These are phyloP conservation scores for Scartelaos histophorus DNA, from an alignment of 2,113 vertebrate species.

Conservation along the genomic window DNA sequence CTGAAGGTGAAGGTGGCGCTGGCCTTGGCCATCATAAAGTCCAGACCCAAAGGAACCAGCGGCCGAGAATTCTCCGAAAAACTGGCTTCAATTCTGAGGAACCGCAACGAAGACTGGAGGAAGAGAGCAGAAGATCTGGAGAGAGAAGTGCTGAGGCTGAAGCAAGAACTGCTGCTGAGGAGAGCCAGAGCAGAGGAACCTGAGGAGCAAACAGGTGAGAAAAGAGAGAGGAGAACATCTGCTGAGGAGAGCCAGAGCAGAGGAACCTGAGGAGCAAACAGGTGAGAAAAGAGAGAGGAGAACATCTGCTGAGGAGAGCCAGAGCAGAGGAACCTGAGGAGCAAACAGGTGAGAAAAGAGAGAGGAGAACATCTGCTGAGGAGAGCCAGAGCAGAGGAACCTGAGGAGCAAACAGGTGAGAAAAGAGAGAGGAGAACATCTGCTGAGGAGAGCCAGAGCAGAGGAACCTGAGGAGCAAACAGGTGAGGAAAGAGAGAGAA, in stretches of 20 bases:
- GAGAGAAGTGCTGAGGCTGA: slow-evolving; percentile 83
- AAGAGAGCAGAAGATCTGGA: slow-evolving; percentile 74
- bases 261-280: background rate
- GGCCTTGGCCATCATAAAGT: slow-evolving; percentile 84
- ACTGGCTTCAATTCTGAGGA: slow-evolving; percentile 66
- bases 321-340: background rate
- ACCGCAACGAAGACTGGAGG: slow-evolving; percentile 71
- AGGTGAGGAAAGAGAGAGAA: no score
- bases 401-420: background rate
- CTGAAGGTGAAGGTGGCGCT: slow-evolving; percentile 79
- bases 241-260: slow-evolving; percentile 56
- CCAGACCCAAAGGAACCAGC: slow-evolving; percentile 77
- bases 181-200: slow-evolving; percentile 30
- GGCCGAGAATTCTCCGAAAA: slow-evolving; percentile 75
- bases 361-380: no score
- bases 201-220: background rate
- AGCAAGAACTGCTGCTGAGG: slow-evolving; percentile 80
- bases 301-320: slow-evolving; percentile 31
- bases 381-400: background rate
- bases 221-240: slow-evolving; percentile 69
- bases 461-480: background rate
- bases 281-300: background rate
- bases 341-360: background rate
- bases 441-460: background rate
- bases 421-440: no score